Percentiles rank a stretch among this genome's conserved stretches.
Evolutionary conservation across 2,888 invertebrate species (phyloP).

Genomic region (Drosophila subquinaria): DNA sequence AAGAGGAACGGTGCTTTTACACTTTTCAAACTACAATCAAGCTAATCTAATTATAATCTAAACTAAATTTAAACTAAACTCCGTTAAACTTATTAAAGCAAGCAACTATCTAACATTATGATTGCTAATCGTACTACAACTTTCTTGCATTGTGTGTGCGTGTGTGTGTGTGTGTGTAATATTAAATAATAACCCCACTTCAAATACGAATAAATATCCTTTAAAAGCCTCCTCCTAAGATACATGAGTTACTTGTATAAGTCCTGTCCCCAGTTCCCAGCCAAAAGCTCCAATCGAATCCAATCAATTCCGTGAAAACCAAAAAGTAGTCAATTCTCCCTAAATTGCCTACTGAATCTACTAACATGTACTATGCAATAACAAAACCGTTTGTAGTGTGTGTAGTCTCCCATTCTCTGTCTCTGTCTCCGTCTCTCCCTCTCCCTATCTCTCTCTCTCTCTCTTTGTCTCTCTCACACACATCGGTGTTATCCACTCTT

Average conservation of each 20-base stretch:
- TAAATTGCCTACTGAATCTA: slow-evolving; percentile 23
- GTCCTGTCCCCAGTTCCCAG: neutral
- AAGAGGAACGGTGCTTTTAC: slow-evolving; percentile 90
- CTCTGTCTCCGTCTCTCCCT: slow-evolving; percentile 2
- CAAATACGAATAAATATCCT: slow-evolving; percentile 1
- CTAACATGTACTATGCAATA: slow-evolving; percentile 22
- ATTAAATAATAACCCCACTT: slow-evolving; percentile 25
- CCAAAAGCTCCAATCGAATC: neutral
- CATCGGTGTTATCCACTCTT: slow-evolving; percentile 33
- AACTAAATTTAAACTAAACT: slow-evolving; percentile 16
- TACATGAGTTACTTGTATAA: neutral
- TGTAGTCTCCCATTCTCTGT: slow-evolving; percentile 26
- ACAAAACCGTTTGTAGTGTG: slow-evolving; percentile 37
- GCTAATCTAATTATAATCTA: slow-evolving; percentile 26
- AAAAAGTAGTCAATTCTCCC: slow-evolving; percentile 17
- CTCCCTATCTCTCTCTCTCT: neutral
- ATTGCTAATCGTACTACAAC: slow-evolving; percentile 48
- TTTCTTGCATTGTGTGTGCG: slow-evolving; percentile 55
- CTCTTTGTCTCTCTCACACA: slow-evolving; percentile 3
- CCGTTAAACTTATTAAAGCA: slow-evolving; percentile 34
- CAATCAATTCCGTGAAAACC: slow-evolving; percentile 8
- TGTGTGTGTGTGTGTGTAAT: slow-evolving; percentile 44
- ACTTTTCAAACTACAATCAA: slow-evolving; percentile 49
- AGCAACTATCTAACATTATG: slow-evolving; percentile 55
- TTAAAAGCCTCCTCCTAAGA: neutral